phyloP scores from a whole-genome alignment of 2,113 vertebrate genomes.

The Madoqua kirkii region DNA sequence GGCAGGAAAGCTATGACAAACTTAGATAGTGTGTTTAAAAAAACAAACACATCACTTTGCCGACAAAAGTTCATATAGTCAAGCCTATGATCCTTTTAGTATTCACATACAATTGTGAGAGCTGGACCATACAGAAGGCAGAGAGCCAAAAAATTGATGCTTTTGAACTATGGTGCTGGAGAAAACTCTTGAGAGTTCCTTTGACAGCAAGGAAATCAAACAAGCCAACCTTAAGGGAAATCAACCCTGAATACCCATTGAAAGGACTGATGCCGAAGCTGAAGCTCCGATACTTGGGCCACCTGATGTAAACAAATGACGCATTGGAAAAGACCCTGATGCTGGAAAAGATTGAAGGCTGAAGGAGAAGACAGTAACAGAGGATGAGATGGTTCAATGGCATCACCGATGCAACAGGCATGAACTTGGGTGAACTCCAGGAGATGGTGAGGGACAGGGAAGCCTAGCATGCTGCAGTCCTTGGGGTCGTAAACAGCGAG shows the following conservation, averaged over 20 bases:
- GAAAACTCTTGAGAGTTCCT: not conserved
- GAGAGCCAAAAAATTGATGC: accelerated
- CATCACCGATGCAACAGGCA: not conserved
- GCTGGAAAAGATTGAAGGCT: not conserved
- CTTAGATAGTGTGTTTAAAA: not conserved
- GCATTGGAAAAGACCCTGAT: not conserved
- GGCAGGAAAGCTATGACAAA: not conserved
- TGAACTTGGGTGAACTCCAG: not conserved
- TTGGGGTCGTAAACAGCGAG: not conserved
- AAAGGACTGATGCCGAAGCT: not conserved
- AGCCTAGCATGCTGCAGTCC: not conserved
- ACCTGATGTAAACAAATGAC: not conserved
- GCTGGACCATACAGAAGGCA: not conserved
- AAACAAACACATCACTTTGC: not conserved
- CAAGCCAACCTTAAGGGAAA: not conserved
- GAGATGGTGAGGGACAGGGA: not conserved
- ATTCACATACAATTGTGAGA: not conserved
- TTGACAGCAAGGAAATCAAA: not conserved
- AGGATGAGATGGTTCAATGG: not conserved
- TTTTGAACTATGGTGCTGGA: not conserved
- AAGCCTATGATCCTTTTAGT: not conserved
- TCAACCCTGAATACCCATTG: not conserved
- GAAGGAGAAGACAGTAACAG: not conserved
- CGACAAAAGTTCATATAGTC: no score
- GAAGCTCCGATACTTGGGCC: not conserved